Evolutionary conservation across 2,113 vertebrate species (phyloP).

Genomic region (Pimephales promelas): DNA sequence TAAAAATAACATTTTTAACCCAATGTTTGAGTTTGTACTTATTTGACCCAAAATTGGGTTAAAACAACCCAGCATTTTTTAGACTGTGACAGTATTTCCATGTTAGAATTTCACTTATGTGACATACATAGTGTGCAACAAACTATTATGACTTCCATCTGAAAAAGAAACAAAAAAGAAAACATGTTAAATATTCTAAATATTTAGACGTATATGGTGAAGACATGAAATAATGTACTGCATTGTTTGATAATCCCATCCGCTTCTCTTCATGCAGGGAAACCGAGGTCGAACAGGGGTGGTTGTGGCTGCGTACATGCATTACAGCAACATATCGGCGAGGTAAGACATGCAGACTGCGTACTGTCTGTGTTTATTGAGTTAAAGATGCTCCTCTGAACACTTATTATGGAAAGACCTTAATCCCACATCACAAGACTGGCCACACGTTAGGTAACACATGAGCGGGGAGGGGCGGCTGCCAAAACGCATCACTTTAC

Average conservation of each 20-base stretch:
- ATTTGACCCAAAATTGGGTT: too few species aligned
- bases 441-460: conserved; percentile 19
- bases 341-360: conserved; percentile 76
- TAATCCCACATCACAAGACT: conserved; percentile 42
- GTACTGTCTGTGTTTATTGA: conserved; percentile 31
- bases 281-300: conserved; percentile 93
- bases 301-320: conserved; percentile 96
- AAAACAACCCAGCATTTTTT: too few species aligned
- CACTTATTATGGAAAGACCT: not conserved
- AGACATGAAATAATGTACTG: not conserved
- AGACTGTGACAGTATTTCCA: not conserved
- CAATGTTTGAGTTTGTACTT: too few species aligned
- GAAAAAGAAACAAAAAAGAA: not conserved
- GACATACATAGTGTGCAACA: not conserved
- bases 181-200: not conserved
- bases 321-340: conserved; percentile 98
- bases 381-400: conserved; percentile 33
- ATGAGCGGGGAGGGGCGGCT: conserved; percentile 20
- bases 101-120: not conserved
- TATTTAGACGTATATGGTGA: not conserved
- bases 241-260: not conserved
- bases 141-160: not conserved
- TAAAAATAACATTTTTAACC: too few species aligned
- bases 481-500: conserved; percentile 8
- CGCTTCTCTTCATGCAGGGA: conserved; percentile 79